These are phyloP conservation scores for Lepus timidus DNA, from an alignment of 2,113 vertebrate genomes.

Conservation along the genomic window DNA sequence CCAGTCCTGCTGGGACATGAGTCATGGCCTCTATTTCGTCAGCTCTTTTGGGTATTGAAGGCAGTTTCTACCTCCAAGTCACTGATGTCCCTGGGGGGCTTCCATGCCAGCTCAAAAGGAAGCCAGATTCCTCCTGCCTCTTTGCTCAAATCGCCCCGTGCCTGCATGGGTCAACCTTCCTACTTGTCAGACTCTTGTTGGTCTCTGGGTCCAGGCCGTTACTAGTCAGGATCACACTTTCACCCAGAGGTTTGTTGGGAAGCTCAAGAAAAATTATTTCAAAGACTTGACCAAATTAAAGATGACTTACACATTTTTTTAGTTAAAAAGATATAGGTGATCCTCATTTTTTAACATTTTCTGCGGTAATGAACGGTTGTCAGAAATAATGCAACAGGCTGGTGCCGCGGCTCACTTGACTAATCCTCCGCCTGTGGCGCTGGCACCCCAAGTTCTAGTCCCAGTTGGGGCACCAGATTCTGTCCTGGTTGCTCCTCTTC, in stretches of 20 bases:
- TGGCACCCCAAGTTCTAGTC: no score
- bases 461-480: no score
- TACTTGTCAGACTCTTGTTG: not conserved
- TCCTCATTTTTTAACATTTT: conserved; percentile 18
- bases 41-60: conserved; percentile 6
- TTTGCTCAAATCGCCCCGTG: not conserved
- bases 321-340: not conserved
- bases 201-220: not conserved
- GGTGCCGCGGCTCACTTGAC: no score
- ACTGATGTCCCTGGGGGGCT: not conserved
- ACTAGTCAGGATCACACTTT: not conserved
- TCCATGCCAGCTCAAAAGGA: not conserved
- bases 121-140: not conserved
- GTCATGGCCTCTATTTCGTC: not conserved
- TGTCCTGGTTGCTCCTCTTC: no score
- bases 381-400: not conserved
- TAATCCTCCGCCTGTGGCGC: no score
- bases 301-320: not conserved
- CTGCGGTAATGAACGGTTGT: not conserved
- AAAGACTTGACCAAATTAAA: conserved; percentile 22
- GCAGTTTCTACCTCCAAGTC: not conserved
- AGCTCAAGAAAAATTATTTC: not conserved
- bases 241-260: not conserved
- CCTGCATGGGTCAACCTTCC: not conserved
- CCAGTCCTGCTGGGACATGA: not conserved